These are phyloP conservation scores for Meloidogyne floridensis DNA, from an alignment of 1,140 invertebrate genomes.

Conservation along the genomic window DNA sequence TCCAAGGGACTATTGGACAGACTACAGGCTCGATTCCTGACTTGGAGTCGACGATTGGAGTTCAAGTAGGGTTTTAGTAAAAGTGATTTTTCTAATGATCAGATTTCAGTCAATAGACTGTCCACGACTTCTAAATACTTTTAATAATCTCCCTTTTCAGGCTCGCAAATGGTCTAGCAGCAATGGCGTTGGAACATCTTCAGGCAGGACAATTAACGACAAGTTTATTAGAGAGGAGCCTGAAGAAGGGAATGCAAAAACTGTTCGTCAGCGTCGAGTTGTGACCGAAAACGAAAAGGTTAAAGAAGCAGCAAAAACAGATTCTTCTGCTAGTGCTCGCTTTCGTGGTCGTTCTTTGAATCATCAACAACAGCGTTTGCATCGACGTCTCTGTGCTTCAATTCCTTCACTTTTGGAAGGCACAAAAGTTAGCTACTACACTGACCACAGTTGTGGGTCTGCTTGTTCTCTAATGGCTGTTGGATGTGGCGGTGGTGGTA, in stretches of 20 bases:
- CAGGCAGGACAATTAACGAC: not conserved
- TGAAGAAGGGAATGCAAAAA: not conserved
- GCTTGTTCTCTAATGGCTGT: not conserved
- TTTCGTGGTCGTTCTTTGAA: not conserved
- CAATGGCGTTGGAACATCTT: not conserved
- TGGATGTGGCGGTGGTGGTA: not conserved
- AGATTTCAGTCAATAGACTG: too few species aligned
- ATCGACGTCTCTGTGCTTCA: not conserved
- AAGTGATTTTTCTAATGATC: too few species aligned
- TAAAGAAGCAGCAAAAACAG: not conserved
- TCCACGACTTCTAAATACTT: too few species aligned
- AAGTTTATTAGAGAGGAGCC: not conserved
- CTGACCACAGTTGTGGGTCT: not conserved
- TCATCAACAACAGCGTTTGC: not conserved
- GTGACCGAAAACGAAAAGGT: not conserved
- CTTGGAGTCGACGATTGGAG: not conserved
- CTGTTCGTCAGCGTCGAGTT: not conserved
- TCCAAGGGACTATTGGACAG: not conserved
- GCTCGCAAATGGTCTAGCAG: not conserved
- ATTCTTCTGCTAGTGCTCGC: not conserved
- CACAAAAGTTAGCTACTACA: not conserved
- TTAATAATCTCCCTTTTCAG: not conserved
- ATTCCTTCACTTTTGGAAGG: constrained; percentile 3
- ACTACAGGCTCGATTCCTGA: not conserved
- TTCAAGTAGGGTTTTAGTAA: not conserved